These are phyloP conservation scores for Anastrepha ludens DNA, from an alignment of 1,140 invertebrate genomes.

Conservation along the genomic window DNA sequence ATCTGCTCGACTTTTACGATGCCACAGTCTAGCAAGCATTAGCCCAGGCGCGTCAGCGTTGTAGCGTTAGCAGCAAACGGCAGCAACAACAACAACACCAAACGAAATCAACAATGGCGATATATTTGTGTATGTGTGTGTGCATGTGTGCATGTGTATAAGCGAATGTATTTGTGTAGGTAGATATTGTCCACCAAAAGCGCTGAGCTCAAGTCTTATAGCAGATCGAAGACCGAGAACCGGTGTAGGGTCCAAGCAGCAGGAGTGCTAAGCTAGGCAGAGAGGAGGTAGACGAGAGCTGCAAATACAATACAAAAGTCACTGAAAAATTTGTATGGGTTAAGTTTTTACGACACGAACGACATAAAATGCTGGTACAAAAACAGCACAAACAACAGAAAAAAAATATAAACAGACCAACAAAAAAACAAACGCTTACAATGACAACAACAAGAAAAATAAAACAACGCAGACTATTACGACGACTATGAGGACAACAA, in stretches of 20 bases:
- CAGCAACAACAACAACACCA: neutral
- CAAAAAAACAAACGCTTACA: neutral
- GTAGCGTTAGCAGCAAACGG: conserved; percentile 14
- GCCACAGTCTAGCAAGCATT: conserved; percentile 57
- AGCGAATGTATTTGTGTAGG: no score
- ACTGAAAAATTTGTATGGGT: conserved; percentile 53
- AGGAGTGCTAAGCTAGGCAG: neutral
- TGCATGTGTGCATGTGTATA: neutral
- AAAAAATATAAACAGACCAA: neutral
- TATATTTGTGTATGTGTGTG: neutral
- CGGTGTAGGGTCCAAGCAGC: neutral
- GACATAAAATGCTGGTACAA: conserved; percentile 39
- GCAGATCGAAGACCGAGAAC: conserved; percentile 22
- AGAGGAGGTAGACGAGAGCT: neutral
- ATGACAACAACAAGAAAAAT: conserved; percentile 15
- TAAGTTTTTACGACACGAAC: conserved; percentile 52
- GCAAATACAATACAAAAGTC: conserved; percentile 40
- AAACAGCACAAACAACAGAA: neutral
- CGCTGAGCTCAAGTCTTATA: conserved; percentile 33
- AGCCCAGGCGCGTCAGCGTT: conserved; percentile 53
- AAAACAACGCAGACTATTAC: conserved; percentile 10
- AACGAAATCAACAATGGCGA: neutral
- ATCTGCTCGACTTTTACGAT: conserved; percentile 55
- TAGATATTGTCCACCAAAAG: neutral
- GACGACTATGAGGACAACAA: conserved; percentile 34